phyloP scores from a whole-genome alignment of 1,140 invertebrate species.

The Drosophila yakuba region DNA sequence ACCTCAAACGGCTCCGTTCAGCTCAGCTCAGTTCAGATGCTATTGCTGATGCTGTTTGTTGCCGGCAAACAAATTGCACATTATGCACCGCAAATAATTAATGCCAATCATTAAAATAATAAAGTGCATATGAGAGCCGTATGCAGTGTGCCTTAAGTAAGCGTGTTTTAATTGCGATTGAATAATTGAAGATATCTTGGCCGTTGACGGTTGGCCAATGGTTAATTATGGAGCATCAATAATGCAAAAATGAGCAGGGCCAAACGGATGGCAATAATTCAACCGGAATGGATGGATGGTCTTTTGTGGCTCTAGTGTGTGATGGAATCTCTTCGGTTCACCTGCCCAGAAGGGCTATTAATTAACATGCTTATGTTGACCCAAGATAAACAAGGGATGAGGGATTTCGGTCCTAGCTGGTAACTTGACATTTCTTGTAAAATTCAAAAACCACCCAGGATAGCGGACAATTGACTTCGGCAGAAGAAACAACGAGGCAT shows the following conservation, averaged over 20 bases:
- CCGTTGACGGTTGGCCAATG: slow-evolving; percentile 35
- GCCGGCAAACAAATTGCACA: slow-evolving; percentile 66
- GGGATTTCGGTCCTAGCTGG: slow-evolving; percentile 38
- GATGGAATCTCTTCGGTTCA: slow-evolving; percentile 9
- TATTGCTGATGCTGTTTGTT: slow-evolving; percentile 43
- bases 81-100: slow-evolving; percentile 79
- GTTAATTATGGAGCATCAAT: slow-evolving; percentile 71
- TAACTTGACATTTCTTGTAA: slow-evolving; percentile 65
- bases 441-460: slow-evolving; percentile 56
- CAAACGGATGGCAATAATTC: slow-evolving; percentile 18
- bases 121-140: slow-evolving; percentile 63
- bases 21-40: slow-evolving; percentile 21
- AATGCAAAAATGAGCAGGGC: slow-evolving; percentile 35
- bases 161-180: slow-evolving; percentile 61
- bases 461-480: slow-evolving; percentile 74
- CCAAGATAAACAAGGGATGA: slow-evolving; percentile 21
- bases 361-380: slow-evolving; percentile 49
- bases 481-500: slow-evolving; percentile 1
- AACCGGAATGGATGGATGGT: slow-evolving; percentile 24
- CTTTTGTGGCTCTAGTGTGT: slow-evolving; percentile 3
- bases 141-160: slow-evolving; percentile 29
- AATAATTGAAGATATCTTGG: slow-evolving; percentile 66
- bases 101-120: slow-evolving; percentile 79
- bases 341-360: slow-evolving; percentile 42
- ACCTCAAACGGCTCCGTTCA: slow-evolving; percentile 20